These are phyloP conservation scores for Rhinopomastus cyanomelas DNA, from an alignment of 2,113 vertebrate species.

Conservation along the genomic window DNA sequence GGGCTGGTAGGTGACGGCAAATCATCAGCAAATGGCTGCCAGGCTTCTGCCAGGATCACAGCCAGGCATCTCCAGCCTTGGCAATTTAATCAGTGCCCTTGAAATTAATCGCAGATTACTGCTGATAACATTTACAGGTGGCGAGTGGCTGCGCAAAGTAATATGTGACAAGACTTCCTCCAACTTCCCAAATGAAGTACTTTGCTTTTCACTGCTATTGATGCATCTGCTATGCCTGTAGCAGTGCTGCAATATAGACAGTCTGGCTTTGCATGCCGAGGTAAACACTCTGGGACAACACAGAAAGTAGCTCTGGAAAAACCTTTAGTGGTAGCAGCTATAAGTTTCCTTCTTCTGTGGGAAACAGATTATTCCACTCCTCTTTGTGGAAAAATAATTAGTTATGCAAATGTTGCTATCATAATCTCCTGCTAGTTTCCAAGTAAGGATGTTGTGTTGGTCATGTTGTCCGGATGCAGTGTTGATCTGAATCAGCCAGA, in stretches of 20 bases:
- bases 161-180: neutral
- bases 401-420: neutral
- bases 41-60: neutral
- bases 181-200: neutral
- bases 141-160: neutral
- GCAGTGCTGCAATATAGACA: neutral
- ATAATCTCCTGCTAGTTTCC: neutral
- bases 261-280: neutral
- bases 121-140: neutral
- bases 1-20: neutral
- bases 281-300: neutral
- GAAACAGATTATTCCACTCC: neutral
- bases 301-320: neutral
- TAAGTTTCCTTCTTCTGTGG: neutral
- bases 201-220: neutral
- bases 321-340: rapidly evolving
- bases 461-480: neutral
- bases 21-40: neutral
- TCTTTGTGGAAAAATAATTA: rapidly evolving
- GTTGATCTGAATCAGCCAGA: slow-evolving; percentile 10
- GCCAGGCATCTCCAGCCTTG: rapidly evolving
- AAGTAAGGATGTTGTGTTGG: neutral
- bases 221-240: neutral
- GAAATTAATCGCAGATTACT: neutral
- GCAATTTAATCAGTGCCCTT: neutral